Evolutionary conservation across 2,888 invertebrate species (phyloP), one percentile per base, ranked within the genome.

Genomic region (Drosophila macrospina): DNA sequence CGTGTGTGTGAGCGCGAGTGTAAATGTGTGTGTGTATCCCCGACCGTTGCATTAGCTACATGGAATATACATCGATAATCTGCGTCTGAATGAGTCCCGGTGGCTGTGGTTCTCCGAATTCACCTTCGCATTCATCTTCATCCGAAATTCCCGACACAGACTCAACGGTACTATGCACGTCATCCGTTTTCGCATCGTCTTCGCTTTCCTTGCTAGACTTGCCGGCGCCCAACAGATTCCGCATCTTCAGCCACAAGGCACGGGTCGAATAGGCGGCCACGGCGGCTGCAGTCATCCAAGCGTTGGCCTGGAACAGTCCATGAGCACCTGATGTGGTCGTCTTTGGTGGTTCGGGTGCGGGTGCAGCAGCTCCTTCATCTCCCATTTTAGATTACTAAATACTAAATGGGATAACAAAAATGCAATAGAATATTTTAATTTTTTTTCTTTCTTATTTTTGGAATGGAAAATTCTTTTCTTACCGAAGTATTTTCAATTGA

Each of bases 191-290:
- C 4, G 7, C 13, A 24, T 30, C 16, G 15, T 15, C 30, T 7
- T 24, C 32, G 8, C 8, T 36, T n/a, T n/a, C n/a, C 36, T 11
- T 11, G 6, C 16, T 6, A 11, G 8, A 0, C n/a, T 15, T 36
- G 8, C 4, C 4, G 6, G 15, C 28, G 24, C 50, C 5, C 5
- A 45, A 5, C 15, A 45, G 15, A 10, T 52, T 41, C 0, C 64
- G 42, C 2, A 79, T 20, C 61, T 78, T 77, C 10, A 52, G 10
- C 80, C 78, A 83, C 26, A 80, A 8, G 4, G 66, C 78, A 10
- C 52, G 42, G 13, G 61, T 54, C 0, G 74, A 26, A 10, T 67
- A 80, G 6, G 50, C 2, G 3, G 66, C 32, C 3, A 78, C 84
- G 0, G 59, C 65, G 2, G 82, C 76, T 0, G 76, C 79, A 1